phyloP scores from a whole-genome alignment of 2,797 vertebrate species.

The Hippopotamyrus pictus region DNA sequence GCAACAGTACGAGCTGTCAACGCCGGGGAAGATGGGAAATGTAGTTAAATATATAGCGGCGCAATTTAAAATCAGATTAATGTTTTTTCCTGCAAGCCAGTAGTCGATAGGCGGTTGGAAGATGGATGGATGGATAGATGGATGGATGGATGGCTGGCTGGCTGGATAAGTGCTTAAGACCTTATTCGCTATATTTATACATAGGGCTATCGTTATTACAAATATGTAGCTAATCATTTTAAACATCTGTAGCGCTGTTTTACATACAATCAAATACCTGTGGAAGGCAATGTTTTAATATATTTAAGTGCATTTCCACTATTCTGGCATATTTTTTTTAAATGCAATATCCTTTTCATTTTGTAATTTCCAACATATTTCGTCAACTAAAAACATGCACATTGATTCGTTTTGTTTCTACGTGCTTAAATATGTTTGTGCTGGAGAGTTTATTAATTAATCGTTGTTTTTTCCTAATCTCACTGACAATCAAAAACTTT shows the following conservation, averaged over 20 bases:
- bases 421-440: background rate
- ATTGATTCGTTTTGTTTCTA: background rate
- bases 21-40: conserved; percentile 51
- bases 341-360: background rate
- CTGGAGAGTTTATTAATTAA: background rate
- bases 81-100: background rate
- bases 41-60: conserved; percentile 37
- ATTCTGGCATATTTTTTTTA: background rate
- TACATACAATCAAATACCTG: background rate
- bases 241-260: background rate
- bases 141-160: background rate
- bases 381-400: background rate
- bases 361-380: background rate
- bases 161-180: background rate
- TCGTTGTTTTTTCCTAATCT: background rate
- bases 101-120: background rate
- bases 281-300: background rate
- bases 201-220: background rate
- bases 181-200: background rate
- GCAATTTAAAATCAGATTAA: background rate
- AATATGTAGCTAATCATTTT: background rate
- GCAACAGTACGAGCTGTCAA: conserved; percentile 44
- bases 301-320: background rate
- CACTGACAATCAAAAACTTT: background rate
- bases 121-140: background rate